A percentile compares a stretch with the other conserved stretches of the same genome.
Conservation (phyloP, 2,797 vertebrate genomes). For the Steatocranus sp. region DNA sequence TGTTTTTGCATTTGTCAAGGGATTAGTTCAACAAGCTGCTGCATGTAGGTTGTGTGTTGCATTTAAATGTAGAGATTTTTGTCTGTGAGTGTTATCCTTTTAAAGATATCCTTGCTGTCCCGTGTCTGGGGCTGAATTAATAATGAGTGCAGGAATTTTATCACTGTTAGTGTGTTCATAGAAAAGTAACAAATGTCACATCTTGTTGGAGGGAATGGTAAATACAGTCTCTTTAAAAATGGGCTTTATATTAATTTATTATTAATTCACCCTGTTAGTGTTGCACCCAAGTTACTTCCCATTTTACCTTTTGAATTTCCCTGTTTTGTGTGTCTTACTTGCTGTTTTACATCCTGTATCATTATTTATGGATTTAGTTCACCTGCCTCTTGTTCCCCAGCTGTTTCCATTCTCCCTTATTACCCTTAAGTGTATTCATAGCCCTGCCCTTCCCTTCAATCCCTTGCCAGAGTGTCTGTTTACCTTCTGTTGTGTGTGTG, state of each 20-base stretch:
- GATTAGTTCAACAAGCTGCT: slow-evolving; percentile 30
- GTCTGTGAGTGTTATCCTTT: background rate
- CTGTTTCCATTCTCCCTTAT: background rate
- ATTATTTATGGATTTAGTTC: background rate
- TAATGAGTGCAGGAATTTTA: background rate
- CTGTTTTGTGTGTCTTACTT: background rate
- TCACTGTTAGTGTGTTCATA: background rate
- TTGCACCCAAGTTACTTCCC: too few relatives aligned
- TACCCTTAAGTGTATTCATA: background rate
- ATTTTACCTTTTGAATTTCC: background rate
- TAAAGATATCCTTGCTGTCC: background rate
- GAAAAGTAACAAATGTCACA: background rate
- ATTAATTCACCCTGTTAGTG: too few relatives aligned
- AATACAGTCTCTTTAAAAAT: background rate
- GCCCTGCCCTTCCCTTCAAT: background rate
- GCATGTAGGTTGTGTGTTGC: background rate
- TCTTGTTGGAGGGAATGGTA: background rate
- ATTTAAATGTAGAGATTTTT: slow-evolving; percentile 7
- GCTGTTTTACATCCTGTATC: background rate
- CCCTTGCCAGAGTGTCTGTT: background rate
- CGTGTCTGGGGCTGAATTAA: background rate
- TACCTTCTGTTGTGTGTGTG: background rate
- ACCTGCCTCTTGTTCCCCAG: background rate
- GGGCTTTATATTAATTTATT: background rate
- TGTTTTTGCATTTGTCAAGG: slow-evolving; percentile 5